phyloP scores from a whole-genome alignment of 1,140 invertebrate species.

The Drosophila neocordata region DNA sequence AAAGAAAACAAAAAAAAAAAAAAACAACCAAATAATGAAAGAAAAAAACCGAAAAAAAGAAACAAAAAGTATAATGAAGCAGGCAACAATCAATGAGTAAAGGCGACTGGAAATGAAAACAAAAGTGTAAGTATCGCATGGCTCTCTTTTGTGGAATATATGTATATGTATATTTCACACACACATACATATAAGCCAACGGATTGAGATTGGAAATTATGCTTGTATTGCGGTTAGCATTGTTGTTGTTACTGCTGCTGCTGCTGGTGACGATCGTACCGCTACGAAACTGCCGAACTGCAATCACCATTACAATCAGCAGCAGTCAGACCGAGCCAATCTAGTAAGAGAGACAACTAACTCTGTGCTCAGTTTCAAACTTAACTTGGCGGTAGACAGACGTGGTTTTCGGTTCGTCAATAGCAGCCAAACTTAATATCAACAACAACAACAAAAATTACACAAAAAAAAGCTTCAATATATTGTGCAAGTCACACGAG shows the following conservation, averaged over 20 bases:
- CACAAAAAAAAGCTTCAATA: conserved; percentile 2
- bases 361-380: conserved; percentile 43
- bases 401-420: conserved; percentile 21
- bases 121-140: conserved; percentile 35
- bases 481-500: conserved; percentile 65
- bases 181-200: neutral
- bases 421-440: neutral
- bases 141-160: conserved; percentile 5
- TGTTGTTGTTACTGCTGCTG: conserved; percentile 5
- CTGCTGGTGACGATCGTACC: conserved; percentile 9
- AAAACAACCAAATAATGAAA: neutral
- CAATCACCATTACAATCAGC: conserved; percentile 4
- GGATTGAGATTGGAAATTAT: conserved; percentile 13
- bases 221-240: neutral
- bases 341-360: conserved; percentile 16
- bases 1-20: conserved; percentile 22
- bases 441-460: neutral
- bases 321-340: neutral
- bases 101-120: conserved; percentile 40
- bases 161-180: too few relatives aligned
- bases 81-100: conserved; percentile 35
- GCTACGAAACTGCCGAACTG: conserved; percentile 6
- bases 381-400: conserved; percentile 47
- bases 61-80: conserved; percentile 17
- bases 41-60: neutral